Percentiles rank a stretch among this genome's conserved stretches.
Evolutionary conservation across 2,113 vertebrate species (phyloP).

Genomic region (Otolemur garnettii): DNA sequence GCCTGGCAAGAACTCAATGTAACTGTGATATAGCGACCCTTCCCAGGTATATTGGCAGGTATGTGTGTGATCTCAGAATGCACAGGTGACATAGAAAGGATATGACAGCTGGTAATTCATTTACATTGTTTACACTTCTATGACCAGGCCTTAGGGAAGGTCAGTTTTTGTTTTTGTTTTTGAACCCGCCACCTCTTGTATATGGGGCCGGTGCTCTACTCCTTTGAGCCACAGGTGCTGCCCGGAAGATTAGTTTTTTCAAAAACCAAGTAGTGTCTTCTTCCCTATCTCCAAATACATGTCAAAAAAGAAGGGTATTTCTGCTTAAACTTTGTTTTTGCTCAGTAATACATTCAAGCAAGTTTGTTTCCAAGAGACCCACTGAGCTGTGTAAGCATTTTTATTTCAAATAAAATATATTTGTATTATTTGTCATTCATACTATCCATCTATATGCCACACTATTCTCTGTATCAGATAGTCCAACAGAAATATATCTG

Average conservation of each 20-base stretch:
- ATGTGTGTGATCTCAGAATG: not conserved
- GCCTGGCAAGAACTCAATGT: not conserved
- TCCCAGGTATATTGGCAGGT: constrained; percentile 54
- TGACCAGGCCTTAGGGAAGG: constrained; percentile 72
- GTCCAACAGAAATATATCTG: constrained; percentile 80
- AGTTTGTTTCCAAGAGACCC: too few relatives aligned
- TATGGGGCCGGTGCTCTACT: too few relatives aligned
- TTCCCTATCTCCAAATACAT: constrained; percentile 70
- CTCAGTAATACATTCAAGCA: too few relatives aligned
- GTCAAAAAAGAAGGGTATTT: constrained; percentile 9
- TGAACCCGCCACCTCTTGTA: too few relatives aligned
- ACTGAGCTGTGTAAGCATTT: too few relatives aligned
- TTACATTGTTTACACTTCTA: constrained; percentile 79
- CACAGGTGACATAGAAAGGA: constrained; percentile 16
- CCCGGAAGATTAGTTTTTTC: constrained; percentile 76
- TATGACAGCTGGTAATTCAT: constrained; percentile 66
- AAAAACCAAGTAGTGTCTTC: constrained; percentile 79
- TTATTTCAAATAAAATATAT: too few relatives aligned
- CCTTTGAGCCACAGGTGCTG: too few relatives aligned
- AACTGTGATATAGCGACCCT: constrained; percentile 67
- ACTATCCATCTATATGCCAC: too few relatives aligned
- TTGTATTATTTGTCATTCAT: too few relatives aligned
- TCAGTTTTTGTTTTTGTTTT: constrained; percentile 13
- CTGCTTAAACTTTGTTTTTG: too few relatives aligned
- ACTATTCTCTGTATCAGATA: too few relatives aligned